Evolutionary conservation across 2,113 vertebrate genomes (phyloP).

Genomic region (Petrocephalus zakoni): DNA sequence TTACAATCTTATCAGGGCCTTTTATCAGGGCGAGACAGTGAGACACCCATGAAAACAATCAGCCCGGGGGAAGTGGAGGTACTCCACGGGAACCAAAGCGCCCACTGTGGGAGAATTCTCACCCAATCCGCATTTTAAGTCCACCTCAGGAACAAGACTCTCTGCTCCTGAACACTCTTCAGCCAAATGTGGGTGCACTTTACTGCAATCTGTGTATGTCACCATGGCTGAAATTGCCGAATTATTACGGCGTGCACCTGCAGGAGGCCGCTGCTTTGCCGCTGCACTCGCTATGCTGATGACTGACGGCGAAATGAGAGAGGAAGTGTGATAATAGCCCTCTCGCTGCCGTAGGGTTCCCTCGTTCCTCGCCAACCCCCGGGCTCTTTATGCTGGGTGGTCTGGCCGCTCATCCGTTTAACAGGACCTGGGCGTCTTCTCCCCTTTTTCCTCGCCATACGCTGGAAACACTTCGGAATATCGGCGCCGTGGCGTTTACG

Average conservation of each 20-base stretch:
- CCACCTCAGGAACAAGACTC: not conserved
- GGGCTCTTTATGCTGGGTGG: conserved; percentile 4
- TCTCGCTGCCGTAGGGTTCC: not conserved
- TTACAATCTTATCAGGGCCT: not conserved
- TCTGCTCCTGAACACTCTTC: not conserved
- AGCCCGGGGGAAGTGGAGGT: not conserved
- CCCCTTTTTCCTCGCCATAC: not conserved
- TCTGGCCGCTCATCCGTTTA: not conserved
- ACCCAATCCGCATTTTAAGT: not conserved
- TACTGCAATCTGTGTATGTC: not conserved
- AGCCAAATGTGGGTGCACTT: not conserved
- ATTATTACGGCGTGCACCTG: not conserved
- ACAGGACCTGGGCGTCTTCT: not conserved
- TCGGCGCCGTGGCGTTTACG: not conserved
- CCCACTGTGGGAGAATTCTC: not conserved
- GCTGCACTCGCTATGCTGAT: not conserved
- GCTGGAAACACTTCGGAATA: not conserved
- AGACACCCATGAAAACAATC: not conserved
- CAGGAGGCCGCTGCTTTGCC: not conserved
- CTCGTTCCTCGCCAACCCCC: not conserved
- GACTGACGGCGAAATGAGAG: not conserved
- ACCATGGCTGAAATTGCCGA: not conserved
- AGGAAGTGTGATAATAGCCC: not conserved
- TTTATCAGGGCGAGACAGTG: conserved; percentile 2
- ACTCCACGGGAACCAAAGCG: not conserved